Evolutionary conservation across 2,888 invertebrate genomes (phyloP), one percentile per base, ranked within the genome.

Genomic region (Sialis fuliginosa): DNA sequence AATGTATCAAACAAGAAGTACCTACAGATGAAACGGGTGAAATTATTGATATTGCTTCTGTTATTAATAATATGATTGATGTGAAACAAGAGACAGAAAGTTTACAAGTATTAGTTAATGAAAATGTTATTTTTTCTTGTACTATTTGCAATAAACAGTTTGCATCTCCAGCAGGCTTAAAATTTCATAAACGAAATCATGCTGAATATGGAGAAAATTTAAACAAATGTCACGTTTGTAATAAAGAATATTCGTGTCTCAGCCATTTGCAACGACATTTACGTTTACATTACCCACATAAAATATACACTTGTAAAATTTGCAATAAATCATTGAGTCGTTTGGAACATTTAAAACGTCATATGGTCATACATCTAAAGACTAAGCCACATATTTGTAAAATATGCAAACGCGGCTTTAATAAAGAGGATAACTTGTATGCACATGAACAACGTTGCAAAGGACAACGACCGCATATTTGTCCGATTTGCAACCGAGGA

Each of bases 301-400:
- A 48, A 48, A 40, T 22, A 12, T 45, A 33, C 30, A 35, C 32
- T n/a, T 48, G 48, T 48, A 45, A 45, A 33, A 45, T 48, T 45
- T 48, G 48, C 35, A 35, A 45, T 45, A 45, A 40, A 13, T 39
- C 44, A 35, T 31, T 45, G 6, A 37, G 44, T 9, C 35, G 45
- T 35, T 32, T 41, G 37, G 41, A 45, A 30, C 40, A 45, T 45
- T 42, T 48, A 35, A 45, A 45, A 30, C 40, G 48, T 4, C 48
- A 48, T 34, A 48, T 48, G 48, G 12, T 45, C 12, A 48, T 45
- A 9, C 48, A 48, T 31, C 34, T 48, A 31, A 45, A 48, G 32
- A 45, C 10, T 9, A 48, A 48, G 41, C 47, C 47, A 6, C 42
- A 47, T 30, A 37, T 35, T 10, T 47, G 47, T 30, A 30, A 39